Evolutionary conservation across 2,888 invertebrate genomes (phyloP), one percentile per base, ranked within the genome.

Genomic region (Sphaeridia pumilis): DNA sequence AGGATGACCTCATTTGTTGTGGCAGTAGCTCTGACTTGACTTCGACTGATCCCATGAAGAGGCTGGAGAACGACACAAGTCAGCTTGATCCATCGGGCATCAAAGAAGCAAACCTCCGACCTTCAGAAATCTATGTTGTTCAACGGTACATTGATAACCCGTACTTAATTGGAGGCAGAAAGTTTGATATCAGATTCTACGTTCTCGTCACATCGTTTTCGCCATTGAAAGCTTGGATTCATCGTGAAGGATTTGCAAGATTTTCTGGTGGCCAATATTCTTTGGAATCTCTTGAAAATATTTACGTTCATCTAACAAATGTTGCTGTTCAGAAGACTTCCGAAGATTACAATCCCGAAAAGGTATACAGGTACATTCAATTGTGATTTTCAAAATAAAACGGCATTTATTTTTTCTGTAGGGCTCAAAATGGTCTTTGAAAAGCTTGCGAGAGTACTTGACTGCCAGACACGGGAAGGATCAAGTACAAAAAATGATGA

Each of bases 161-260:
- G 0, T 82, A 82, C 68, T 77, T 89, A 43, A 87, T 95, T 64
- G 92, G 89, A 68, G 92, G 88, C 34, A 89, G 86, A 71, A 98
- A 98, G 74, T 98, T 98, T 73, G 97, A 98, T 73, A 78, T 98
- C 66, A 78, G 97, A 12, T 74, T 98, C 36, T 98, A 98, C 71
- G 93, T 95, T 28, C 77, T 94, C 25, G 87, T 98, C 17, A 93
- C 95, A 0, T 62, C 61, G 69, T 74, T 70, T 60, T 69, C 69
- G 46, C 74, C 74, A 5, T 60, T 75, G 38, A 71, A 74, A 64
- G 75, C 72, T 2, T 78, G 77, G 76, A 66, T 78, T 34, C 77
- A 77, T 55, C 69, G 79, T 38, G 77, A 78, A 60, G 80, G 80
- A 1, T 80, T 80, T 68, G 79, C 79, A 1, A 69, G 79, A 12